These are phyloP conservation scores for Erinaceus europaeus DNA, from an alignment of 2,113 vertebrate species.

Conservation along the genomic window DNA sequence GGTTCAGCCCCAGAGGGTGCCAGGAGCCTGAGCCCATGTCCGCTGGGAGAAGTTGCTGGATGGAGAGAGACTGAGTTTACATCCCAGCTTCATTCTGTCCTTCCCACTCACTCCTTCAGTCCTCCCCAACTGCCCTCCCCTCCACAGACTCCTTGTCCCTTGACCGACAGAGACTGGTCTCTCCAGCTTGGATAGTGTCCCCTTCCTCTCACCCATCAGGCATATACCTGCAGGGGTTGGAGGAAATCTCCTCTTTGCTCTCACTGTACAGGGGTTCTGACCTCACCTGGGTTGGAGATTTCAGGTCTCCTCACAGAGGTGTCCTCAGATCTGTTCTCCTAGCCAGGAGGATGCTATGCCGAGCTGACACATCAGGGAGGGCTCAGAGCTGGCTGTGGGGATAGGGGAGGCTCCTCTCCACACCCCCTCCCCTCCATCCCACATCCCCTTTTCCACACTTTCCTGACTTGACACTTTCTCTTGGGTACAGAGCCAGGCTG, in stretches of 20 bases:
- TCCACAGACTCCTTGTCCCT: neutral
- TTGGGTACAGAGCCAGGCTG: neutral
- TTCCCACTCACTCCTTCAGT: neutral
- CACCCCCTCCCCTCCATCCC: neutral
- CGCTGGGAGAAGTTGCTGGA: neutral
- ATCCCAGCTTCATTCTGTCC: accelerated
- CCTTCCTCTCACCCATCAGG: neutral
- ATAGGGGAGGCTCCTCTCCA: neutral
- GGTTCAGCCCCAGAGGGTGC: neutral
- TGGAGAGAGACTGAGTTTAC: neutral
- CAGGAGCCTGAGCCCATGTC: conserved; percentile 9
- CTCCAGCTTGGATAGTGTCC: neutral
- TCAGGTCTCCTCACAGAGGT: neutral
- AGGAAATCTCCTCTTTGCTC: neutral
- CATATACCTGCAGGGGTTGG: neutral
- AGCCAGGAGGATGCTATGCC: neutral
- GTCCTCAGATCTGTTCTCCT: neutral
- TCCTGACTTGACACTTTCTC: conserved; percentile 57
- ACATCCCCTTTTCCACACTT: conserved; percentile 73
- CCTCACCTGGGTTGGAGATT: conserved; percentile 40
- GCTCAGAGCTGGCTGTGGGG: neutral
- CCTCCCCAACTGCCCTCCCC: neutral
- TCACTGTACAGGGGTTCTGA: neutral
- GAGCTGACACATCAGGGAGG: neutral
- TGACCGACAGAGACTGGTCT: too few species aligned